Percentiles rank a stretch among this genome's conserved stretches.
Conservation (phyloP, 1,140 invertebrate genomes). For the Gonioctena quinquepunctata region DNA sequence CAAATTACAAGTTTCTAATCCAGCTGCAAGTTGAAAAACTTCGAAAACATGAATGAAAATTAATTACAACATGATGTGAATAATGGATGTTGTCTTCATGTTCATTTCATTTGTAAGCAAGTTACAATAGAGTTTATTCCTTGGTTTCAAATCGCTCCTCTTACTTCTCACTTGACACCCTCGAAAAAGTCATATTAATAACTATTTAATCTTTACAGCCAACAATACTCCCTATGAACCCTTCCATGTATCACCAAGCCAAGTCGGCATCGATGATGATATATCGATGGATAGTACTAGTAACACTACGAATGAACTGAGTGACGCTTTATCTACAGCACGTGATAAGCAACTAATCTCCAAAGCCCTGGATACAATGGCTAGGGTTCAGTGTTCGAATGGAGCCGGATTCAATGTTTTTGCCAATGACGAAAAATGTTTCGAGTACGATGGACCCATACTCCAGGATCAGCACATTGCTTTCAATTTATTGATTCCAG, state of each 20-base stretch:
- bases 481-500: constrained; percentile 83
- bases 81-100: too few relatives aligned
- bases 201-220: too few relatives aligned
- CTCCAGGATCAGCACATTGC: constrained; percentile 69
- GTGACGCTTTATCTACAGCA: constrained; percentile 63
- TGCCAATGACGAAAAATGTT: constrained; percentile 46
- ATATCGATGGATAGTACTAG: constrained; percentile 60
- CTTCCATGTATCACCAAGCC: constrained; percentile 51
- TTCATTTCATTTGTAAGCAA: too few relatives aligned
- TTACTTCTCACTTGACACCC: too few relatives aligned
- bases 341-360: constrained; percentile 72
- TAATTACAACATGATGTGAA: too few relatives aligned
- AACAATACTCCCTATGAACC: constrained; percentile 36
- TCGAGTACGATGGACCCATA: constrained; percentile 63
- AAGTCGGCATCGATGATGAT: constrained; percentile 65
- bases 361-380: constrained; percentile 77
- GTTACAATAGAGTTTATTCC: too few relatives aligned
- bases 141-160: too few relatives aligned
- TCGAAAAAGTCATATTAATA: too few relatives aligned
- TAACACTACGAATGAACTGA: constrained; percentile 63
- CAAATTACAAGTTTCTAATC: too few relatives aligned
- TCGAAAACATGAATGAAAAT: too few relatives aligned
- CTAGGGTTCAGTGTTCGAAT: constrained; percentile 59
- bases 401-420: constrained; percentile 39
- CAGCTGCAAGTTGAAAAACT: too few relatives aligned